Conservation (phyloP, 2,888 invertebrate genomes). For the Smittia sp. region DNA sequence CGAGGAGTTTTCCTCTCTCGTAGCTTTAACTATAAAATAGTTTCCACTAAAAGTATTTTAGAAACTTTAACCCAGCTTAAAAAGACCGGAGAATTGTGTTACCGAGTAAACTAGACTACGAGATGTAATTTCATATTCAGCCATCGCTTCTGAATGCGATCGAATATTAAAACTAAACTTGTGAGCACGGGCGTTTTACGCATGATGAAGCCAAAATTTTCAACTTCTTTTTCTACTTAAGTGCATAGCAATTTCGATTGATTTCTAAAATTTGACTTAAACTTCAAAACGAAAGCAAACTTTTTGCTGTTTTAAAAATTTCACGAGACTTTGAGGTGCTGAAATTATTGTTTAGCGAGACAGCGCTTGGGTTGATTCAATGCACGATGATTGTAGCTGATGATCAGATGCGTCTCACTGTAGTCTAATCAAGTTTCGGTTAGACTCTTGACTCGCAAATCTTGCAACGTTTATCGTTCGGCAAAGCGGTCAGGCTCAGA, state of each 20-base stretch:
- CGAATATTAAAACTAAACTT: constrained; percentile 14
- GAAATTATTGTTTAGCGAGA: no score
- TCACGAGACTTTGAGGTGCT: no score
- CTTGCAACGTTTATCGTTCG: no score
- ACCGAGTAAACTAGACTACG: not conserved
- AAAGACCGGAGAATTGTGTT: not conserved
- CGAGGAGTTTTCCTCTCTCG: not conserved
- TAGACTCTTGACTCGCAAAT: no score
- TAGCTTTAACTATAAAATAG: not conserved
- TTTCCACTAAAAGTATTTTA: not conserved
- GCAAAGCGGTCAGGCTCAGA: no score
- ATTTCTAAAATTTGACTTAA: not conserved
- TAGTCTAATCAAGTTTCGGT: no score
- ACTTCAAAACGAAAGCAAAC: no score
- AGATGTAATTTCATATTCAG: not conserved
- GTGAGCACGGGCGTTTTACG: constrained; percentile 19
- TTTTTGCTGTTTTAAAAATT: no score
- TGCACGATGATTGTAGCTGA: no score
- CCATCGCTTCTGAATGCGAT: not conserved
- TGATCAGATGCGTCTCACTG: no score
- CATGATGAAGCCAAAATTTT: constrained; percentile 14
- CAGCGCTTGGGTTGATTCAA: no score
- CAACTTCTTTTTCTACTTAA: not conserved
- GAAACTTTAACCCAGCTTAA: no score
- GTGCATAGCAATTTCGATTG: constrained; percentile 17